Conservation (phyloP, 2,888 invertebrate species). For the Torymus texanus region DNA sequence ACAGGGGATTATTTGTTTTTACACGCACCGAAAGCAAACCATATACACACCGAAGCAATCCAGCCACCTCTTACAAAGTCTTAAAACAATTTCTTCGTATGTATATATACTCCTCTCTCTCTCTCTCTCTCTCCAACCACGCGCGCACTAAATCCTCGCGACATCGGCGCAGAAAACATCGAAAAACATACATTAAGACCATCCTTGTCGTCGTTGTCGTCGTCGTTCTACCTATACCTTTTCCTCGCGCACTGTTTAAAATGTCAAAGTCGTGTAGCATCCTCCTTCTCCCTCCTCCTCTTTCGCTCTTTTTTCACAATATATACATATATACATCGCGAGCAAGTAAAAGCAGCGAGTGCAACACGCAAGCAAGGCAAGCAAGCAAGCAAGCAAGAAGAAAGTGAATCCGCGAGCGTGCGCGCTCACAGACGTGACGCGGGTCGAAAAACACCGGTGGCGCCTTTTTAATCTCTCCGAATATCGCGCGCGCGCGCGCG, state of each 20-base stretch:
- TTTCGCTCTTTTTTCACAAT: not conserved
- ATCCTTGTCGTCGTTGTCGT: not conserved
- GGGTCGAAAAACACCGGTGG: constrained; percentile 26
- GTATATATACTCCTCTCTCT: too few relatives aligned
- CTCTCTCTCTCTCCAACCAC: too few relatives aligned
- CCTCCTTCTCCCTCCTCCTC: constrained; percentile 1
- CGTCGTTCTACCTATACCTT: constrained; percentile 2
- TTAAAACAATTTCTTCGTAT: too few relatives aligned
- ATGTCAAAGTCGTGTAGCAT: constrained; percentile 31
- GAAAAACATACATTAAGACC: constrained; percentile 21
- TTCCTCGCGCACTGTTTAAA: constrained; percentile 31
- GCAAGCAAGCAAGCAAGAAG: constrained; percentile 39
- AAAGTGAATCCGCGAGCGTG: constrained; percentile 47
- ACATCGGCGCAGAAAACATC: not conserved
- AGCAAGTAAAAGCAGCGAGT: not conserved
- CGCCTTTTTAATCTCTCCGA: constrained; percentile 39
- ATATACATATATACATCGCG: not conserved
- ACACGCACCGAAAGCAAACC: not conserved
- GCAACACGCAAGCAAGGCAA: constrained; percentile 28
- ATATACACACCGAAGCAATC: not conserved
- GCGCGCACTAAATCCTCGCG: too few relatives aligned
- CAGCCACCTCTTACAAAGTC: too few relatives aligned
- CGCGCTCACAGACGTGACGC: constrained; percentile 35
- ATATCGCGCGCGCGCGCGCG: constrained; percentile 33
- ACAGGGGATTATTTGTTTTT: too few relatives aligned